Percentiles rank a stretch among this genome's conserved stretches.
These are phyloP conservation scores for Armadillidium nasatum DNA, from an alignment of 1,140 invertebrate species.

Conservation along the genomic window DNA sequence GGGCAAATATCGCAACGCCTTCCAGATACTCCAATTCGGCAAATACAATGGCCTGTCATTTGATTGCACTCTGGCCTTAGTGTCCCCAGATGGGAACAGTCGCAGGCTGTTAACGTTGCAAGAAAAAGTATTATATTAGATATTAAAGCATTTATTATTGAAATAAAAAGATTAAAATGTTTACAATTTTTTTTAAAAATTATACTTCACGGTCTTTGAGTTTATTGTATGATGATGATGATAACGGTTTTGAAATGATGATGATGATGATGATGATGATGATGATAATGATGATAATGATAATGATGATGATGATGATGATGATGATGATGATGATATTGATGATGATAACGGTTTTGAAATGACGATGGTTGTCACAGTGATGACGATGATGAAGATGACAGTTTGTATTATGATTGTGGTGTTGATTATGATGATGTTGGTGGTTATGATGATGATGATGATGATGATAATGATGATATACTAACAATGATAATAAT, in stretches of 20 bases:
- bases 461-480: too few species aligned
- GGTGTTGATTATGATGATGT: too few species aligned
- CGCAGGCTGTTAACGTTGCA: too few species aligned
- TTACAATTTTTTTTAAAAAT: not conserved
- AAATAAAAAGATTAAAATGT: not conserved
- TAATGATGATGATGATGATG: not conserved
- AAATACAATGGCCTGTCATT: conserved; percentile 73
- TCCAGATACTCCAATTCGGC: conserved; percentile 65
- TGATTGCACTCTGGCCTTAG: conserved; percentile 75
- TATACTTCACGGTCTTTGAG: not conserved
- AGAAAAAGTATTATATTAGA: conserved; percentile 44
- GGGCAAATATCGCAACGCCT: conserved; percentile 77
- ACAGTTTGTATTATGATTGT: too few species aligned
- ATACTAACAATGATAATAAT: too few species aligned
- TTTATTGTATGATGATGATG: too few species aligned
- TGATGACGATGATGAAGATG: too few species aligned
- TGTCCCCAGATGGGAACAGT: conserved; percentile 70
- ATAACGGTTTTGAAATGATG: not conserved
- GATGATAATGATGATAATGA: not conserved
- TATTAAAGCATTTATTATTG: too few species aligned
- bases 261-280: not conserved
- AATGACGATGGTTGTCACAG: too few species aligned
- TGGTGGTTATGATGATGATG: too few species aligned
- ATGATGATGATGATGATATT: not conserved
- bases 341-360: too few species aligned